phyloP scores from a whole-genome alignment of 2,888 invertebrate genomes.

The Timandra comae region DNA sequence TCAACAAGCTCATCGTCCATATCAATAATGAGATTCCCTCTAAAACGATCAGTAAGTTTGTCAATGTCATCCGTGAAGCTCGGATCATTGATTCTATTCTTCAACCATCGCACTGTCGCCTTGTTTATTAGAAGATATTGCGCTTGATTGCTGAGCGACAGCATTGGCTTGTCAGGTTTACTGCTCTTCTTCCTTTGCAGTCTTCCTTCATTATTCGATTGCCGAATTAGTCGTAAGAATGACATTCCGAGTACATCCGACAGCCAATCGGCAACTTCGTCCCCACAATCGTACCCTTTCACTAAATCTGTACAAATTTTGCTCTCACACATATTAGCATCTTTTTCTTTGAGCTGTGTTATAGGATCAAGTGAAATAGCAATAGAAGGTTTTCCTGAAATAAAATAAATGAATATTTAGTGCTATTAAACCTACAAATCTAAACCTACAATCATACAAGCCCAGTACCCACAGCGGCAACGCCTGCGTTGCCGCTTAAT shows the following conservation, averaged over 20 bases:
- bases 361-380: slow-evolving; percentile 75
- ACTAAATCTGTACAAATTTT: slow-evolving; percentile 91
- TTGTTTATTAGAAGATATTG: slow-evolving; percentile 90
- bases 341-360: too few relatives aligned
- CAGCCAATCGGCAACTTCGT: slow-evolving; percentile 88
- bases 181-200: slow-evolving; percentile 44
- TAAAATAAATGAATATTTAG: too few relatives aligned
- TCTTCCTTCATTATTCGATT: slow-evolving; percentile 60
- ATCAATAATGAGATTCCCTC: slow-evolving; percentile 92
- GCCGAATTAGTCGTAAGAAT: slow-evolving; percentile 82
- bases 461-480: too few relatives aligned
- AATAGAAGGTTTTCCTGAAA: slow-evolving; percentile 69
- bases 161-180: slow-evolving; percentile 31
- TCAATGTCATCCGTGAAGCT: slow-evolving; percentile 70
- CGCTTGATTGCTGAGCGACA: slow-evolving; percentile 87
- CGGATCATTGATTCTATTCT: slow-evolving; percentile 74
- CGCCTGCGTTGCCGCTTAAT: too few relatives aligned
- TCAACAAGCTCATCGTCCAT: slow-evolving; percentile 86
- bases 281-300: slow-evolving; percentile 89
- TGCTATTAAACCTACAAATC: too few relatives aligned
- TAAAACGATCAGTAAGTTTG: slow-evolving; percentile 85
- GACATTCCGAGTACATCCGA: slow-evolving; percentile 81
- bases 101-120: slow-evolving; percentile 85
- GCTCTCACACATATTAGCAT: slow-evolving; percentile 80
- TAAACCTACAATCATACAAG: too few relatives aligned